Base-by-base conservation (phyloP, 1,140 invertebrate genomes). In the Zaprionus kolodkinae region DNA sequence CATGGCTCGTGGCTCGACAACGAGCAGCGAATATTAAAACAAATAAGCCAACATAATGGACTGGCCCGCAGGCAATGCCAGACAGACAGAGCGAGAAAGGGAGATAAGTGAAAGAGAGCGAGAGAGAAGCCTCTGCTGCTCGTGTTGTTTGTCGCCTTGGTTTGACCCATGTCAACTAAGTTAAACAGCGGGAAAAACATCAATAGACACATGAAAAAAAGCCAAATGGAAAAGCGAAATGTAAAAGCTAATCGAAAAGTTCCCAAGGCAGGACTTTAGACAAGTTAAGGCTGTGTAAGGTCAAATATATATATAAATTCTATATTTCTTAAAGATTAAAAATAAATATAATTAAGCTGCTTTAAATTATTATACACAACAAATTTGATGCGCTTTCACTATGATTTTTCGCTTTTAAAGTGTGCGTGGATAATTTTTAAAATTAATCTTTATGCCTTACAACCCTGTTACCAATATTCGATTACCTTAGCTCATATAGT, bases 21-120 rank as follows among this genome's bases (percentile, higher is more conserved):
- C 80, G 80, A 85, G 82, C 83, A 83, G 84, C 65, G 84, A 87
- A 86, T 86, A 86, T 86, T 86, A 87, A 87, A 87, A 88, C 83
- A 87, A 87, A 87, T 88, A 86, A 86, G 83, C 78, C 78, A 74
- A 75, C 75, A 81, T 81, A 81, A 85, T 85, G 60, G 82, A 86
- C 83, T 72, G 66, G 65, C 69, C 70, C 66, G 25, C 78, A 85
- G 65, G 69, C 57, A 62, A 61, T 11, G 80, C 56, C 55, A 30
- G n/a, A 52, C 43, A 61, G 52, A 55, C 25, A 59, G 54, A 40
- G 30, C 27, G 30, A 7, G 21, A 33, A 54, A 4, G 30, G 33
- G 43, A 60, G 56, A 9, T 3, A 0, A 36, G 2, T 5, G 2
- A 3, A 38, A 54, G 35, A 35, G 25, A 35, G 15, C 30, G 30